Base-by-base conservation (phyloP, 2,888 invertebrate species). In the Eubasilissa splendida region DNA sequence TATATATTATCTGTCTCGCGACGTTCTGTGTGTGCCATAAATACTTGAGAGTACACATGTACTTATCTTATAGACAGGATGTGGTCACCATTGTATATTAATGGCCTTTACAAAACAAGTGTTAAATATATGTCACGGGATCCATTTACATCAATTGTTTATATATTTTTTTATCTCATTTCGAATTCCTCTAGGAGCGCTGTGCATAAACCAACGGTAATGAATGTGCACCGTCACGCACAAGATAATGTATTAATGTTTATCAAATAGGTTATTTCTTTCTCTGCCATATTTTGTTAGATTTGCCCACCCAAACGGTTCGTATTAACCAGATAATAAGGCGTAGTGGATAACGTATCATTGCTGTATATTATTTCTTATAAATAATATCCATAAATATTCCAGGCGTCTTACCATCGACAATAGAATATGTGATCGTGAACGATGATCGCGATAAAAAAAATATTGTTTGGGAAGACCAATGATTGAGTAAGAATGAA, bases 1-100 rank as follows among this genome's bases (percentile, higher is more conserved):
- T 7, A 7, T 42, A 42, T 42, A 1, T 42, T 42, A 42, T 60
- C n/a, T 22, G 22, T 60, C n/a, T 22, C n/a, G 14, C 60, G 8
- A 60, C 7, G 3, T 60, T 59, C n/a, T 60, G 4, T 42, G 42
- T 58, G 58, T 9, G 58, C 58, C 58, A 58, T n/a, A 11, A 58
- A 11, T n/a, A n/a, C 58, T 58, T 58, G n/a, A 9, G 33, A 65
- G 65, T 65, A 42, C 65, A 65, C 65, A 65, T 33, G 33, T 65
- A 68, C 58, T 76, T 80, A 80, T 80, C 80, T 80, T 8, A 11
- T 52, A 42, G 54, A 68, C 80, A 66, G 80, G 80, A 80, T 70
- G 76, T 58, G 80, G 80, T 80, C 54, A 66, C 66, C 58, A 59
- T 12, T 73, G 71, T 58, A 31, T 56, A 73, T 73, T 73, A 73